These are phyloP conservation scores for Leptinotarsa tumamoca DNA, from an alignment of 2,888 invertebrate genomes.

Conservation along the genomic window DNA sequence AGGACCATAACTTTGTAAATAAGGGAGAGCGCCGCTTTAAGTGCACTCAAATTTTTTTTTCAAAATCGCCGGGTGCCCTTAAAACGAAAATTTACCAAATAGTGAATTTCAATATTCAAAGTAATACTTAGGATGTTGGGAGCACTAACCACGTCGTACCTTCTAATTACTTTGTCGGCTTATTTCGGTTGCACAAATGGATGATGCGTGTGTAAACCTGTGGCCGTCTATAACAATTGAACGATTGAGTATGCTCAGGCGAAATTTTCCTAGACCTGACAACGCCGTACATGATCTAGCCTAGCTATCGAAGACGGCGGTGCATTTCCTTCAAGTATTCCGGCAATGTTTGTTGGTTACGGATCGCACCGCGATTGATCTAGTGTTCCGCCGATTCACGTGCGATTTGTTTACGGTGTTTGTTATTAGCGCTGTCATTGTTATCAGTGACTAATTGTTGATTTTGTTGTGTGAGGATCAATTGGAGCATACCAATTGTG, in stretches of 20 bases:
- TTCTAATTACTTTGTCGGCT: no score
- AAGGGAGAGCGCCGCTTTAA: no score
- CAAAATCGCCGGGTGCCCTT: no score
- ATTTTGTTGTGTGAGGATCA: conserved; percentile 23
- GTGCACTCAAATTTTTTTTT: no score
- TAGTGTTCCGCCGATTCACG: conserved; percentile 42
- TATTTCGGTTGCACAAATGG: no score
- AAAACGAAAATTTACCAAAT: no score
- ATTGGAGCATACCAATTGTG: neutral
- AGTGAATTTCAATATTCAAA: no score
- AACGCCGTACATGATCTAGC: conserved; percentile 47
- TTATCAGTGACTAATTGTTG: conserved; percentile 26
- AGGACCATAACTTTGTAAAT: no score
- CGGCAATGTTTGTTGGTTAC: conserved; percentile 41
- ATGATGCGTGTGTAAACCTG: no score
- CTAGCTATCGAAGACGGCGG: conserved; percentile 44
- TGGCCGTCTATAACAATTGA: no score
- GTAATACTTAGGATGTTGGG: no score
- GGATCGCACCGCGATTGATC: conserved; percentile 34
- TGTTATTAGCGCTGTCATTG: conserved; percentile 27
- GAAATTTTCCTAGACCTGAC: conserved; percentile 39
- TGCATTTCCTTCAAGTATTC: conserved; percentile 48
- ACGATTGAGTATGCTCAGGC: neutral
- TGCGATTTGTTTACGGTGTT: conserved; percentile 44
- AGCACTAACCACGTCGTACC: no score